Base-by-base conservation (phyloP, 1,140 invertebrate species). In the Drosophila sproati region DNA sequence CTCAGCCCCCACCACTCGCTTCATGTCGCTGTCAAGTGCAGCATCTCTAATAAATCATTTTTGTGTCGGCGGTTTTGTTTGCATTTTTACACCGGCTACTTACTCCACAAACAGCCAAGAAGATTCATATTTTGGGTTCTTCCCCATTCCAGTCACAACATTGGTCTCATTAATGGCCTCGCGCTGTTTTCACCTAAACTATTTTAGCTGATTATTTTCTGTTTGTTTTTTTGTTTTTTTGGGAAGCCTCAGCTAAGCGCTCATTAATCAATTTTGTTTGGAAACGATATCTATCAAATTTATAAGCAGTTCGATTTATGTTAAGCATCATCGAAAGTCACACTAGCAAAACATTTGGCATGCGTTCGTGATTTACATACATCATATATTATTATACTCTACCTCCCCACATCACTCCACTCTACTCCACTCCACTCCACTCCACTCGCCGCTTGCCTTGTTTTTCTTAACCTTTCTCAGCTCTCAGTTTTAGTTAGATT, bases 271-370 rank as follows among this genome's bases (percentile, higher is more conserved):
- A 88, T 79, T 88, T 70, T 43, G 34, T 43, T 32, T 68, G 48
- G 72, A 83, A 74, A 77, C 77, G 67, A 88, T 87, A 88, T 83
- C 83, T 82, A 88, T 87, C 83, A 87, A 75, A 74, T 80, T 75
- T 80, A 80, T 88, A 88, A 88, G 67, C 83, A 80, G 62, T 83
- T 88, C 83, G 83, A 88, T 89, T 89, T 78, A 88, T 89, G 85
- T 83, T 83, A 80, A 78, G 69, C 83, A 88, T 88, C 85, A 77
- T 80, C 80, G 70, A 70, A 88, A 89, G 85, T 88, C 83, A 83
- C 80, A 88, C 80, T 56, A 77, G 77, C 67, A 48, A 83, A 79
- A 70, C 80, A 74, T 72, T 88, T 88, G 85, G 83, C 80, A 89
- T 88, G 80, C 56, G 85, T 77, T 64, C 51, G 34, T 57, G 45